Evolutionary conservation across 2,797 vertebrate species (phyloP).

Genomic region (Siniperca scherzeri): DNA sequence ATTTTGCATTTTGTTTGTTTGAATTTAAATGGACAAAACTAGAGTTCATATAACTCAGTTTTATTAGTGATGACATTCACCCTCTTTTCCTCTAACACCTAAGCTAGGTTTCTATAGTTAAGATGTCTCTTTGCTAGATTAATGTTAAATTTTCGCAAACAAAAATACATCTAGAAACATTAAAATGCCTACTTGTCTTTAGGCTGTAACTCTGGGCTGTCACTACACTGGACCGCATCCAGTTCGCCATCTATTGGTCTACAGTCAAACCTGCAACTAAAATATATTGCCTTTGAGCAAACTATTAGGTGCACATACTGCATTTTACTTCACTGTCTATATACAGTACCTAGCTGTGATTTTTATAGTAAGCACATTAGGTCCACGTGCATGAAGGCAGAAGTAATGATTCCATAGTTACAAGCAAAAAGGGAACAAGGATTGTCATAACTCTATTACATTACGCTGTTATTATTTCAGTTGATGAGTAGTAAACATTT

Average conservation of each 20-base stretch:
- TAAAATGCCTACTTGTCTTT: not conserved
- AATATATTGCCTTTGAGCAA: not conserved
- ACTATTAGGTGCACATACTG: not conserved
- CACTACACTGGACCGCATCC: not conserved
- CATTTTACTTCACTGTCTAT: not conserved
- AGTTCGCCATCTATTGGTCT: conserved; percentile 27
- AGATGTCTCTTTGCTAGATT: not conserved
- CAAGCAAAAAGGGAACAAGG: not conserved
- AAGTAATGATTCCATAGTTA: not conserved
- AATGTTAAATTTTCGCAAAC: not conserved
- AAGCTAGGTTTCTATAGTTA: not conserved
- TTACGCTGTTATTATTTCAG: not conserved
- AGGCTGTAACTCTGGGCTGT: not conserved
- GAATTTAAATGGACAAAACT: not conserved
- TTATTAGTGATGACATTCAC: not conserved
- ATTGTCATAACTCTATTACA: no score
- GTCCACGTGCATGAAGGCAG: not conserved
- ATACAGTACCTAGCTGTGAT: not conserved
- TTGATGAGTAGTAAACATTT: not conserved
- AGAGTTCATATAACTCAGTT: not conserved
- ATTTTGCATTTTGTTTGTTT: not conserved
- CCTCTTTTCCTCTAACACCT: not conserved
- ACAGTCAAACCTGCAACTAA: not conserved
- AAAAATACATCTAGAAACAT: not conserved
- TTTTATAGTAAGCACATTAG: not conserved